Evolutionary conservation across 30 jellyfish, hydroid and myxozoan genomes (phyloP), one percentile per base, ranked within the genome.

Genomic region (Turritopsis rubra): DNA sequence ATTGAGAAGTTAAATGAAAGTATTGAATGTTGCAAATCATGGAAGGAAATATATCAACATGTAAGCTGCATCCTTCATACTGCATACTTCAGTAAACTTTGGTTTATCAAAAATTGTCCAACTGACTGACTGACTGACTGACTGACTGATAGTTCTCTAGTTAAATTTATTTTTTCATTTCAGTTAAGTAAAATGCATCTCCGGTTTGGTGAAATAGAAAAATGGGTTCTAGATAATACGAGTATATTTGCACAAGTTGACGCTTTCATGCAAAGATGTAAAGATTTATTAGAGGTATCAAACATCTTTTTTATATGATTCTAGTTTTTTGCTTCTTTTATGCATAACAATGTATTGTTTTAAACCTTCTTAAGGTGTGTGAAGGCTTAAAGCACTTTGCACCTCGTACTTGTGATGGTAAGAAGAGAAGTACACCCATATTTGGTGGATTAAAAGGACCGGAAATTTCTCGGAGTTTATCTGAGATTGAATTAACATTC

Each of bases 361-460:
- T 52, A 29, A 28, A n/a, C 22, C 41, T 66, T 81, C 25, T 82
- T 18, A 20, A 93, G 99, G 96, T 93, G 24, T 93, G 99, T 73
- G 99, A 93, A 52, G 99, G 97, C 52, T 93, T 90, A 79, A 86
- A 84, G 20, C 97, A 93, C 83, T 93, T 93, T 75, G 96, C 99
- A 18, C 89, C 52, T 8, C 72, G 97, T 27, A 73, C 65, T 52
- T 28, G 65, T 1, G 89, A 85, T 52, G 97, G 95, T 21, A 88
- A 81, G 30, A 87, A 87, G 52, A 80, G 79, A 4, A 89, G 85
- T 19, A 41, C 78, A 25, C 96, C 96, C 1, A 93, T 93, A 20
- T 93, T 93, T 82, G 91, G 97, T 27, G 99, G 99, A 21, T 73
- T 93, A n/a, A 93, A 85, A 74, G 97, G 99, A 21, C 99, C 99